A percentile compares a stretch with the other conserved stretches of the same genome.
These are phyloP conservation scores for Riptortus pedestris DNA, from an alignment of 1,140 invertebrate species.

Conservation along the genomic window DNA sequence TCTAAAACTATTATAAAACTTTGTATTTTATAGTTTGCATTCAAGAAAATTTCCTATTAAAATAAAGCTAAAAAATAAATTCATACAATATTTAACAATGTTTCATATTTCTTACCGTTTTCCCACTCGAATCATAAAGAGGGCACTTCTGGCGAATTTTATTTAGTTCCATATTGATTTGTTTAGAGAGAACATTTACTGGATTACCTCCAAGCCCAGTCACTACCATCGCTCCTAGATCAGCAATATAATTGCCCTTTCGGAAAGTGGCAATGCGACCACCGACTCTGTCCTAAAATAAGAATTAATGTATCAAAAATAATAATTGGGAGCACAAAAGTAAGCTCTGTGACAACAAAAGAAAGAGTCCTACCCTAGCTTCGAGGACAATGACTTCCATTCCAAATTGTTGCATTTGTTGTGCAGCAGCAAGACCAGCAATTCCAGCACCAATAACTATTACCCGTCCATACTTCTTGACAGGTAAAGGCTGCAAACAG, in stretches of 20 bases:
- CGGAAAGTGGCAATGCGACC: conserved; percentile 93
- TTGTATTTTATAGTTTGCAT: too few relatives aligned
- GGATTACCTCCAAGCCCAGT: conserved; percentile 91
- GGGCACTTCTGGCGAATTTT: conserved; percentile 95
- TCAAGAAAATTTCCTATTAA: too few relatives aligned
- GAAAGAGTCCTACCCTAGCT: conserved; percentile 53
- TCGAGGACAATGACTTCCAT: conserved; percentile 93
- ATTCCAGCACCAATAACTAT: conserved; percentile 94
- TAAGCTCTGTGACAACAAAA: conserved; percentile 9
- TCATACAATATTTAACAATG: too few relatives aligned
- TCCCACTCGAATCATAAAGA: conserved; percentile 86
- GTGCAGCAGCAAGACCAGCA: conserved; percentile 82
- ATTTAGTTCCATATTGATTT: conserved; percentile 93
- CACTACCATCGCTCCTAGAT: conserved; percentile 84
- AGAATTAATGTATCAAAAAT: neutral
- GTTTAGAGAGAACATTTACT: conserved; percentile 86
- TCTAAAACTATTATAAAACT: too few relatives aligned
- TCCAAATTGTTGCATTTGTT: conserved; percentile 90
- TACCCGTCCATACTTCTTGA: conserved; percentile 76
- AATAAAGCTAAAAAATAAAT: too few relatives aligned
- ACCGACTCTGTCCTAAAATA: conserved; percentile 74
- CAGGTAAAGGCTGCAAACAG: conserved; percentile 46
- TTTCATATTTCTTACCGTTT: conserved; percentile 72
- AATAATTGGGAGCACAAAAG: neutral
- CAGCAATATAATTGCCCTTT: conserved; percentile 88